Evolutionary conservation across 2,888 invertebrate genomes (phyloP).

Genomic region (Tethea ocularis): DNA sequence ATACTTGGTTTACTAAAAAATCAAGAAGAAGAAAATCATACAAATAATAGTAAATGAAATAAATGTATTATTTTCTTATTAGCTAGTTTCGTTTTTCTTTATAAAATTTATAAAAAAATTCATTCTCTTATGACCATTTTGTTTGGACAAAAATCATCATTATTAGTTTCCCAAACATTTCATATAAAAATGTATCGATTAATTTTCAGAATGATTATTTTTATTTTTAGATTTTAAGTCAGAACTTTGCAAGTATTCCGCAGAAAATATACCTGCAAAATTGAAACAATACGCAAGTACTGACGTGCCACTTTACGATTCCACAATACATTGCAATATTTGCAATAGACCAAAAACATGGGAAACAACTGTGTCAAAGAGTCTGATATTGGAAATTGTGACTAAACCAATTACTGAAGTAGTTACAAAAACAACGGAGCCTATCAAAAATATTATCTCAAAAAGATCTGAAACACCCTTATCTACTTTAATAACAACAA

Average conservation of each 20-base stretch:
- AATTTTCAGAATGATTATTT: not conserved
- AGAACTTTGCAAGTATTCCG: not conserved
- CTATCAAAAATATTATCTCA: too few species aligned
- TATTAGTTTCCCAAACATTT: too few species aligned
- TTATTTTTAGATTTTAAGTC: not conserved
- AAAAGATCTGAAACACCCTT: not conserved
- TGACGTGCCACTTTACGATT: not conserved
- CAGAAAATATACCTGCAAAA: not conserved
- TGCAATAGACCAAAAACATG: slow-evolving; percentile 1
- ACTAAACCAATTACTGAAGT: not conserved
- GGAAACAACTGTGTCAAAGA: not conserved
- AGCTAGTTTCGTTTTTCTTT: slow-evolving; percentile 9
- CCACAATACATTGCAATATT: not conserved
- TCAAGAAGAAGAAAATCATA: slow-evolving; percentile 10
- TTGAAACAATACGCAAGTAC: not conserved
- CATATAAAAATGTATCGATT: not conserved
- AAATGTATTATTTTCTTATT: slow-evolving; percentile 15
- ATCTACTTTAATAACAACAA: not conserved
- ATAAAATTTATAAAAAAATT: not conserved
- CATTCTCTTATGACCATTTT: not conserved
- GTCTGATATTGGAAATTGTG: not conserved
- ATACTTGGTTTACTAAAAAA: slow-evolving; percentile 35
- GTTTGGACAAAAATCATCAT: too few species aligned
- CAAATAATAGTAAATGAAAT: slow-evolving; percentile 9
- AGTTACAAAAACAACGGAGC: not conserved